Base-by-base conservation (phyloP, 1,140 invertebrate genomes). In the Drosophila equinoxialis region DNA sequence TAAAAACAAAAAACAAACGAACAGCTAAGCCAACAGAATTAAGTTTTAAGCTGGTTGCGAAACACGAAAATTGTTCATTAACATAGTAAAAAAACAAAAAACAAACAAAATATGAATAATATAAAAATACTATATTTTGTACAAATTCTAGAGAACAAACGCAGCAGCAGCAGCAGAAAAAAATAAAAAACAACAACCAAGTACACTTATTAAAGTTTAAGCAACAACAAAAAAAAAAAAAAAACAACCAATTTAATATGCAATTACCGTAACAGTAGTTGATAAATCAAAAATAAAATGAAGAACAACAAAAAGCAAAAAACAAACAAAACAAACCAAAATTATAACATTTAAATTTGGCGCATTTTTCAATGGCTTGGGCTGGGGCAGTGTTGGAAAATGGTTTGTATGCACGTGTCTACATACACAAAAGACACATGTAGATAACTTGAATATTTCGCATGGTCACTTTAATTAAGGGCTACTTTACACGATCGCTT, bases 211-310 rank as follows among this genome's bases (percentile, higher is more conserved):
- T 90, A 90, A 77, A 77, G 66, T 81, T 78, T 86, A 90, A 90
- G 86, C 78, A 90, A 84, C 69, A 79, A 71, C 59, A 81, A 45
- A 76, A 81, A 45, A 79, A 84, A 71, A 55, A 81, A 45, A 80
- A 85, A 85, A 84, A 81, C 74, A 90, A 90, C 74, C 85, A 90
- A 87, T 90, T 82, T 83, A 90, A 86, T 86, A 82, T 90, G 81
- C 79, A 87, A 90, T 90, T 90, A 86, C 75, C 74, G 72, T 74
- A 90, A 83, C 61, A 82, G 86, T 90, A 90, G 86, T 90, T 90
- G 86, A 90, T 90, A 90, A 90, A 90, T 90, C 86, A 90, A 90
- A 90, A 90, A 82, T 72, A 86, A 90, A 80, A 79, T 48, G 20
- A 72, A 63, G 5, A 30, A 30, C 30, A 30, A 30, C 30, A 30